Percentiles rank a stretch among this genome's conserved stretches.
These are phyloP conservation scores for Acestrorhynchus altus DNA, from an alignment of 2,797 vertebrate species.

Conservation along the genomic window DNA sequence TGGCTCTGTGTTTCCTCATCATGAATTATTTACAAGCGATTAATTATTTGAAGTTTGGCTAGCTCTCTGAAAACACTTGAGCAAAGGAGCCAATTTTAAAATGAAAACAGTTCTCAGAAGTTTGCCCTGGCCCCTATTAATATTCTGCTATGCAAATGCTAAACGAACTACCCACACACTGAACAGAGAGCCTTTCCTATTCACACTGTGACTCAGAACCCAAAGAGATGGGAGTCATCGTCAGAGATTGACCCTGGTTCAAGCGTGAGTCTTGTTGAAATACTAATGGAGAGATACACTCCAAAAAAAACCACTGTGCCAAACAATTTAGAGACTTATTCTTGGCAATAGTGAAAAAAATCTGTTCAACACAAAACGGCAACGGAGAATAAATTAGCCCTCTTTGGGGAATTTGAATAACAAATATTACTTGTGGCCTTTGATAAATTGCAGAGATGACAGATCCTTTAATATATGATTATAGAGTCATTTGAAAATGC, in stretches of 20 bases:
- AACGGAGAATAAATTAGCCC: conserved; percentile 24
- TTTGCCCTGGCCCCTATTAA: conserved; percentile 64
- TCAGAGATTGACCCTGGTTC: conserved; percentile 45
- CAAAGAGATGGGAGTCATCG: conserved; percentile 53
- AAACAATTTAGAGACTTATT: conserved; percentile 34
- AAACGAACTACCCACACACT: conserved; percentile 69
- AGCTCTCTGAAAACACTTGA: conserved; percentile 68
- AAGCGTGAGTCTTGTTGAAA: conserved; percentile 34
- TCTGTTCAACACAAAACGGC: conserved; percentile 18
- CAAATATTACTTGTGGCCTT: conserved; percentile 41
- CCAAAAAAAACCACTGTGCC: neutral
- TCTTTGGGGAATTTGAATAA: conserved; percentile 30
- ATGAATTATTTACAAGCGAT: conserved; percentile 71
- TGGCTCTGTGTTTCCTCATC: conserved; percentile 52
- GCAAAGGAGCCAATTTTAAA: conserved; percentile 64
- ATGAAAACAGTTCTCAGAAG: conserved; percentile 65
- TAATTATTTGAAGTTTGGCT: conserved; percentile 73
- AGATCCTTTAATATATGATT: conserved; percentile 50
- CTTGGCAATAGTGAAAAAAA: conserved; percentile 26
- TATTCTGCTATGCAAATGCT: conserved; percentile 66
- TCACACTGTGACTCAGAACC: conserved; percentile 56
- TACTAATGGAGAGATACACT: conserved; percentile 34
- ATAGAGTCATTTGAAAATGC: conserved; percentile 48
- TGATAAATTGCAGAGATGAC: conserved; percentile 43
- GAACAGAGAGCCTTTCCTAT: conserved; percentile 58